phyloP scores from a whole-genome alignment of 2,113 vertebrate genomes.

The Perognathus longimembris region DNA sequence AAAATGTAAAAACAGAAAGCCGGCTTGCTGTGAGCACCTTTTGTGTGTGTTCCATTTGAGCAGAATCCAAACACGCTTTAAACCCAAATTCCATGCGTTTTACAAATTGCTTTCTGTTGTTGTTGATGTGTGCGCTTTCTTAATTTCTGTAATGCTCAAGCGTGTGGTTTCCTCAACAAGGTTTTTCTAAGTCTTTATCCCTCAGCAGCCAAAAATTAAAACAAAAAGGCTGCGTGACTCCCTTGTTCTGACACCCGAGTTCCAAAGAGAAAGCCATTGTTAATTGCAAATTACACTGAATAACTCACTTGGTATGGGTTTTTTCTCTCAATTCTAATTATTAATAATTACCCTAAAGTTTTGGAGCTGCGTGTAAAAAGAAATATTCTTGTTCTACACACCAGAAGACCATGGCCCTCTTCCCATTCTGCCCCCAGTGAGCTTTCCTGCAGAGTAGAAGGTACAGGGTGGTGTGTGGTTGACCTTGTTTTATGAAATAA shows the following conservation, averaged over 20 bases:
- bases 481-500: slow-evolving; percentile 38
- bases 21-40: slow-evolving; percentile 55
- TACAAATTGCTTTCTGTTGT: slow-evolving; percentile 79
- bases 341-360: slow-evolving; percentile 83
- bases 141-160: slow-evolving; percentile 66
- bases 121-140: slow-evolving; percentile 74
- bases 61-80: slow-evolving; percentile 62
- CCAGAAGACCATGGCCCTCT: neutral
- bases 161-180: slow-evolving; percentile 58
- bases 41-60: slow-evolving; percentile 53
- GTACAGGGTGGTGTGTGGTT: neutral
- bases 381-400: slow-evolving; percentile 61
- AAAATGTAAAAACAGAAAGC: slow-evolving; percentile 42
- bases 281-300: slow-evolving; percentile 74
- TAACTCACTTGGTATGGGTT: slow-evolving; percentile 76
- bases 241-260: slow-evolving; percentile 72
- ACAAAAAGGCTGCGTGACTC: slow-evolving; percentile 76
- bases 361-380: slow-evolving; percentile 71
- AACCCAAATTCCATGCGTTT: slow-evolving; percentile 69
- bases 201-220: slow-evolving; percentile 81
- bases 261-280: slow-evolving; percentile 71
- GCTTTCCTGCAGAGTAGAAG: neutral
- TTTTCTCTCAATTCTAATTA: slow-evolving; percentile 80
- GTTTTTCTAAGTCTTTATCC: slow-evolving; percentile 67
- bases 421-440: neutral